Evolutionary conservation across 2,888 invertebrate species (phyloP), one percentile per base, ranked within the genome.

Genomic region (Diaphora mendica): DNA sequence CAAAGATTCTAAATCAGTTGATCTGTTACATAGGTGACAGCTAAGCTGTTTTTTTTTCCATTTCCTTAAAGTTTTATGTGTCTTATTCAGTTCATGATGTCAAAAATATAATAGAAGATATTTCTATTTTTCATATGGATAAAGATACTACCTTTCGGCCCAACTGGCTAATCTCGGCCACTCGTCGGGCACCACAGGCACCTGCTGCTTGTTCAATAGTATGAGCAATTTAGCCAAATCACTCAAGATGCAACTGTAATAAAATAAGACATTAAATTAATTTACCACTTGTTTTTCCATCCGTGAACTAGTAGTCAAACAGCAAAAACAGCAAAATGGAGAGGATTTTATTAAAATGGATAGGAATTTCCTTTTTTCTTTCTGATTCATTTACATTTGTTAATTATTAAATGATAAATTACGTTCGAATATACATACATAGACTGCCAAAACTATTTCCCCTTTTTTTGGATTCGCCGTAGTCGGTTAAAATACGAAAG

Each of bases 171-270:
- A 96, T 76, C 98, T 96, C 84, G 97, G 97, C 98, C 98, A 98
- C 87, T 98, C 98, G 68, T 97, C 97, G 13, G 98, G 98, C 26
- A 97, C 97, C 67, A 97, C 96, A 7, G 97, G 96, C 82, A 98
- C 97, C 83, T 97, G 96, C 83, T 98, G 97, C 85, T 97, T 96
- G 93, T 98, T 98, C 71, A 98, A 94, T 79, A 98, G 95, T 82
- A 98, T 97, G 77, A 98, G 96, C 85, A 98, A 96, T 94, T 98
- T 97, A 71, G 98, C 98, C 87, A 98, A 95, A 91, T 98, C 98
- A 77, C 98, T 96, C 86, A 96, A 96, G 92, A 96, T 91, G 89
- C 96, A 93, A 90, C 95, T 95, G 90, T 76, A 87, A 88, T 79
- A 81, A 76, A 62, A 30, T 17, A 17, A 44, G 42, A 11, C 26